phyloP scores from a whole-genome alignment of 2,888 invertebrate species.

The Glyphotaelius pellucidus region DNA sequence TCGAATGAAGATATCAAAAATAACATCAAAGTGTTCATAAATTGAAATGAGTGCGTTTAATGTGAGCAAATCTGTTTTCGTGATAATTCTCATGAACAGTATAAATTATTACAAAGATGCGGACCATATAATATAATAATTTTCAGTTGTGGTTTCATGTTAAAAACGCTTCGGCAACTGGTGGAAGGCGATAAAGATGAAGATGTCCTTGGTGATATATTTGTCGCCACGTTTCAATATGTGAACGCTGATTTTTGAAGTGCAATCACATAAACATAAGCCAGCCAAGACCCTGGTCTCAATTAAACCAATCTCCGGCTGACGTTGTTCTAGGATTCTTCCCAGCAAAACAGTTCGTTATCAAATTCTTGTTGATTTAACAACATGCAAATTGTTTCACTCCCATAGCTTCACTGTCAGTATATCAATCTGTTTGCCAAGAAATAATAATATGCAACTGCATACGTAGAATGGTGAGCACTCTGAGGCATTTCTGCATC shows the following conservation, averaged over 20 bases:
- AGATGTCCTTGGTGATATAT: not conserved
- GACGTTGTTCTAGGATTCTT: slow-evolving; percentile 29
- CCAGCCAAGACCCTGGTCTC: not conserved
- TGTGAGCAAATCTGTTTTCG: not conserved
- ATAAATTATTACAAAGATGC: not conserved
- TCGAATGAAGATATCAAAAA: not conserved
- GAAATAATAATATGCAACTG: slow-evolving; percentile 16
- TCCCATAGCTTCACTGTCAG: slow-evolving; percentile 2
- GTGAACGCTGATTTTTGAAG: not conserved
- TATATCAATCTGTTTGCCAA: slow-evolving; percentile 52
- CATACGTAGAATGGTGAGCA: not conserved
- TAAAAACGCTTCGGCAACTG: not conserved
- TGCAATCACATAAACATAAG: slow-evolving; percentile 47
- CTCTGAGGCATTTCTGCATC: not conserved
- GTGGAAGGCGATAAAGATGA: not conserved
- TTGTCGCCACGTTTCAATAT: not conserved
- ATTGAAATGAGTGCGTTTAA: not conserved
- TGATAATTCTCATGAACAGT: not conserved
- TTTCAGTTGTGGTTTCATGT: not conserved
- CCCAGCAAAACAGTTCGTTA: slow-evolving; percentile 55
- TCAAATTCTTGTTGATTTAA: slow-evolving; percentile 60
- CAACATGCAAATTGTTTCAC: slow-evolving; percentile 63
- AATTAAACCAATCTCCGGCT: slow-evolving; percentile 52
- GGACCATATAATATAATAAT: not conserved
- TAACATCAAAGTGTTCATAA: not conserved